These are phyloP conservation scores for Drosophila rubida DNA, from an alignment of 2,888 invertebrate species.

Conservation along the genomic window DNA sequence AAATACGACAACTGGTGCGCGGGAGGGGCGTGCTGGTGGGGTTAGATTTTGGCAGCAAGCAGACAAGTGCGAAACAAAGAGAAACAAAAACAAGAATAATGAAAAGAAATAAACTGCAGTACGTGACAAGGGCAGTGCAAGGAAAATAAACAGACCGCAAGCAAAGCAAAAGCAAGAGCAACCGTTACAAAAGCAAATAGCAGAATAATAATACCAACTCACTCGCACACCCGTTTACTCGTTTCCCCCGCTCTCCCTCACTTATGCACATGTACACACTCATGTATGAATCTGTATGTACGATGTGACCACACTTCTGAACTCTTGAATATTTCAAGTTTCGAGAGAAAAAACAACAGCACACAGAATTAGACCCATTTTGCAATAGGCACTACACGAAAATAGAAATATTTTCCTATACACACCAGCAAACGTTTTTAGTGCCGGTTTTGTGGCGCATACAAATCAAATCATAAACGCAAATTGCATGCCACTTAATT, in stretches of 20 bases:
- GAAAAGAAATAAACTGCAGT: constrained; percentile 25
- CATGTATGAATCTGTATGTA: neutral
- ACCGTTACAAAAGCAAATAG: constrained; percentile 19
- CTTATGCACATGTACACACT: constrained; percentile 8
- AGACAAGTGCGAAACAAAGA: constrained; percentile 43
- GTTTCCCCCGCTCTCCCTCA: constrained; percentile 21
- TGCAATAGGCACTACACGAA: constrained; percentile 34
- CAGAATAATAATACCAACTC: constrained; percentile 12
- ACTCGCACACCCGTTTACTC: constrained; percentile 14
- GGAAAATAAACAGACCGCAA: constrained; percentile 5
- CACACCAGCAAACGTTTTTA: constrained; percentile 4
- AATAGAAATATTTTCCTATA: constrained; percentile 41
- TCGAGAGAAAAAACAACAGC: constrained; percentile 4
- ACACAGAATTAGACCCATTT: constrained; percentile 28
- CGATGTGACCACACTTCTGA: neutral
- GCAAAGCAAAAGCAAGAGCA: constrained; percentile 1
- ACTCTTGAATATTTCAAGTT: constrained; percentile 15
- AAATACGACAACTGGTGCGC: neutral
- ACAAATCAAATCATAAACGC: constrained; percentile 38
- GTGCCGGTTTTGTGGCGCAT: constrained; percentile 14
- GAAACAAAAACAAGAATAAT: constrained; percentile 19
- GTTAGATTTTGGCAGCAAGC: constrained; percentile 6
- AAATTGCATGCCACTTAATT: constrained; percentile 46
- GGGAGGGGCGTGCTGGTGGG: neutral
- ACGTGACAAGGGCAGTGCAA: constrained; percentile 34